Evolutionary conservation across 2,888 invertebrate genomes (phyloP), one percentile per base, ranked within the genome.

Genomic region (Parnassius mnemosyne): DNA sequence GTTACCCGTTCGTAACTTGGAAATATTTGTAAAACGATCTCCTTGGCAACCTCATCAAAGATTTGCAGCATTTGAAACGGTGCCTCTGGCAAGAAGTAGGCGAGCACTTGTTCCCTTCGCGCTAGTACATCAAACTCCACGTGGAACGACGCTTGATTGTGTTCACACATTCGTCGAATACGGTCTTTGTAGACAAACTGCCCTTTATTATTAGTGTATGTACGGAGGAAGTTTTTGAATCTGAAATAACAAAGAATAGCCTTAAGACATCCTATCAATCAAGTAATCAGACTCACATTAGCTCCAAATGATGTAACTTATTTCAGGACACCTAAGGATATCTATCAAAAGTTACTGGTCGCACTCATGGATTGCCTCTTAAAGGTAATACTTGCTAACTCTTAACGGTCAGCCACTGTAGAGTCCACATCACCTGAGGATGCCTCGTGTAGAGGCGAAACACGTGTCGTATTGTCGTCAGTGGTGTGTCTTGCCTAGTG

Each of bases 71-170:
- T 97, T 89, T 99, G 98, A 69, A 96, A 94, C 0, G 99, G 99
- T 0, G 99, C 99, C 84, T 99, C 99, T 0, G 99, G 99, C 57
- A 99, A 81, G 83, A 99, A 99, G 84, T 97, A 99, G 0, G 99
- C 99, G 54, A 99, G 89, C 0, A 97, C 97, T 81, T 98, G 97
- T 79, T 98, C 98, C 72, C 96, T 94, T 57, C 96, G 93, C 0
- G 98, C 98, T 68, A 99, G 90, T 71, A 96, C 94, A 55, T 97
- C 95, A 85, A 98, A 99, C 75, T 99, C 98, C 0, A 99, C 96
- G 53, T 96, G 95, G 80, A 99, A 95, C 57, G 97, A 98, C 0
- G 97, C 94, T 83, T 95, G 95, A 83, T 97, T 97, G 76, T 95
- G 95, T 83, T 98, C 98, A 76, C 98, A 98, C 98, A 99, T 99